Evolutionary conservation across 2,113 vertebrate species (phyloP), one percentile per base, ranked within the genome.

Genomic region (Tapirus terrestris): DNA sequence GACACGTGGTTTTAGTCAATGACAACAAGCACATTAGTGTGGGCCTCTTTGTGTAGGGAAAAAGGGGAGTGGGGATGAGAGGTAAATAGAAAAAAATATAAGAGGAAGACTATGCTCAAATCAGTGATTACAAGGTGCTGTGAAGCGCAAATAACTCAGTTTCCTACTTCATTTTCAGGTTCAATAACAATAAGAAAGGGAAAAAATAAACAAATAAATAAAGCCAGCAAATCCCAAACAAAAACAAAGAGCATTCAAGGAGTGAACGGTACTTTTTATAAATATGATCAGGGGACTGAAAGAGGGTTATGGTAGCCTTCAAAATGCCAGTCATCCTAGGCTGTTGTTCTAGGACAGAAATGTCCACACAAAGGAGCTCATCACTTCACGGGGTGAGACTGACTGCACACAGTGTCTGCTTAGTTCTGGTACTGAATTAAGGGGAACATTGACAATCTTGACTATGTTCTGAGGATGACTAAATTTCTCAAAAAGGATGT

Each of bases 151-250:
- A 75, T 77, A 93, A 73, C 3, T 72, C 14, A 6, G 14, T 79
- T 86, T 80, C 27, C 39, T 60, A 17, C 20, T 89, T 95, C 8
- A 39, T 10, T 65, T 86, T 89, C 61, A 61, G 31, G 85, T 92
- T 75, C 70, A 51, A 6, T 27, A 48, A 17, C 5, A 89, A 58
- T 48, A 39, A 95, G 17, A 76, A 81, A 53, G 29, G 9, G 33
- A 89, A 27, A 89, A 73, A 58, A 80, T 20, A 39, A 36, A 75
- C 12, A 73, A 48, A 14, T 36, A 91, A 82, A 79, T 0, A 67
- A 96, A 87, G 43, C 20, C 45, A 89, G 14, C 20, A 94, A 83
- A 80, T 68, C 11, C 5, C 11, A 80, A 92, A 81, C 18, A 81
- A 84, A 90, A 94, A 33, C 58, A 33, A 39, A 5, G 27, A 17